phyloP scores from a whole-genome alignment of 2,797 vertebrate species.

The Darevskia nairensis region DNA sequence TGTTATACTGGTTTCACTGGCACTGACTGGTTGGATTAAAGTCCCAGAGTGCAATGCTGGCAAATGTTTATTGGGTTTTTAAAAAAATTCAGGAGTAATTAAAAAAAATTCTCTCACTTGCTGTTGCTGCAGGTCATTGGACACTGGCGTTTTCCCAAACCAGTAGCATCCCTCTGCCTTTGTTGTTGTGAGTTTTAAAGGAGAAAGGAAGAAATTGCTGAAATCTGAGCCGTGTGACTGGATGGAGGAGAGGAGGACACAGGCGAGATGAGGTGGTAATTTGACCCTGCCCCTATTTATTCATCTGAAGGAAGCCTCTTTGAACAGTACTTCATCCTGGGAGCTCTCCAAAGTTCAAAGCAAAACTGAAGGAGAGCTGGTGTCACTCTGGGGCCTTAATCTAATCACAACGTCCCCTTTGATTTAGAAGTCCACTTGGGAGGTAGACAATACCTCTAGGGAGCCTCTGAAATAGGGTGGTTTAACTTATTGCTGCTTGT shows the following conservation, averaged over 20 bases:
- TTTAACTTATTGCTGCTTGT: not conserved
- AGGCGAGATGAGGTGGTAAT: slow-evolving; percentile 73
- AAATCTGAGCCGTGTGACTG: slow-evolving; percentile 70
- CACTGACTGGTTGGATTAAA: not conserved
- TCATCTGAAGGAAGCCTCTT: slow-evolving; percentile 73
- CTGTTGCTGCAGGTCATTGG: slow-evolving; percentile 55
- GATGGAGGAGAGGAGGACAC: slow-evolving; percentile 68
- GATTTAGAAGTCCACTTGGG: slow-evolving; percentile 70
- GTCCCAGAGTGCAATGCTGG: not conserved
- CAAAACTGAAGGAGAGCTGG: slow-evolving; percentile 62
- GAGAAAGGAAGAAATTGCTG: slow-evolving; percentile 65
- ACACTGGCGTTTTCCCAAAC: slow-evolving; percentile 57
- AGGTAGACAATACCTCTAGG: slow-evolving; percentile 53
- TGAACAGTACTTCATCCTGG: slow-evolving; percentile 71
- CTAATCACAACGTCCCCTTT: slow-evolving; percentile 68
- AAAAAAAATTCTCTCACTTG: not conserved
- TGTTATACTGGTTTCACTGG: not conserved
- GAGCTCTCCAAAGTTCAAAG: slow-evolving; percentile 73
- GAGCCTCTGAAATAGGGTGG: not conserved
- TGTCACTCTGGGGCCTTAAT: slow-evolving; percentile 70
- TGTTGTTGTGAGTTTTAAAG: slow-evolving; percentile 51
- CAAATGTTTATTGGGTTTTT: not conserved
- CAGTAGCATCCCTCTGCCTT: slow-evolving; percentile 59
- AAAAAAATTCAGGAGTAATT: no score
- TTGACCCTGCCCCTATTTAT: slow-evolving; percentile 73